Base-by-base conservation (phyloP, 1,140 invertebrate species). In the Cylas formicarius region DNA sequence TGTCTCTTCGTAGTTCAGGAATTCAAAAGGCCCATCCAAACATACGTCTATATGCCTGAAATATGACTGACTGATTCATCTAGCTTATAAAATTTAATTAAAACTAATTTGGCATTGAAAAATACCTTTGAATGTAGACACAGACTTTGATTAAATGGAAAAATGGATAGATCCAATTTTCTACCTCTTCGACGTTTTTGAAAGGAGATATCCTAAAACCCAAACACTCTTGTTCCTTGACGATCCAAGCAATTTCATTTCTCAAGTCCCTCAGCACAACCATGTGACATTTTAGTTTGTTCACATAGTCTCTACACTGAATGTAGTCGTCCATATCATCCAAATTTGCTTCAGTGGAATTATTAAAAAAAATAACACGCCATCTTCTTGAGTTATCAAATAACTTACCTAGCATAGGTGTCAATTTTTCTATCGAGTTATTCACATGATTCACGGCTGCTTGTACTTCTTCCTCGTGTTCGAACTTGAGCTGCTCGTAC, bases 1-100 rank as follows among this genome's bases (percentile, higher is more conserved):
- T 36, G 90, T 81, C 51, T 73, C 68, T 23, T 74, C 68, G 6
- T 81, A 77, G 60, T 88, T 75, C 28, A 94, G 68, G 57, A 86
- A 84, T 61, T 87, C 78, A 67, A 94, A 94, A 2, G 81, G 77
- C n/a, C 90, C 90, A 66, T 93, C 84, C 73, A 92, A 80, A 85
- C 89, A 94, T 31, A 84, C 82, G 56, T 82, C 84, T 58, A 84
- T 80, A 48, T 82, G 81, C 42, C 82, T 34, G 11, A 11, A 32
- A 42, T 19, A 20, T 8, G 7, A 14, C 4, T 19, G 2, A 40
- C n/a, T n/a, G n/a, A n/a, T n/a, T n/a, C n/a, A n/a, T n/a, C n/a
- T n/a, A n/a, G n/a, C n/a, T 4, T 28, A 19, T 14, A 17, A 33
- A 9, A 36, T 19, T 6, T 9, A 19, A 19, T 36, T 16, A 16